Conservation (phyloP, 2,888 invertebrate genomes). For the Xylota segnis region DNA sequence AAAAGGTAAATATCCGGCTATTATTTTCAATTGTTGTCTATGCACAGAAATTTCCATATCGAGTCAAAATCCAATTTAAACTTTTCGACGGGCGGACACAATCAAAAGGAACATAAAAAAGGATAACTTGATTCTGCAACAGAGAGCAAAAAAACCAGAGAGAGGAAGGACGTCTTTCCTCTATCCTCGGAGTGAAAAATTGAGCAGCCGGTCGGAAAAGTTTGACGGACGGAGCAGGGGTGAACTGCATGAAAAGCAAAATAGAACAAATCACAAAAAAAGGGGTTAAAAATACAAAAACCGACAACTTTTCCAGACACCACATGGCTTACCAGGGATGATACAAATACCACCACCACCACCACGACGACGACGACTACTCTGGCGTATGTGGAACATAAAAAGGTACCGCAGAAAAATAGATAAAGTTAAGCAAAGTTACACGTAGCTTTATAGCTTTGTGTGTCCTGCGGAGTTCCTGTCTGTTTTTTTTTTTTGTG, state of each 20-base stretch:
- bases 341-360: slow-evolving; percentile 27
- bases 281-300: slow-evolving; percentile 67
- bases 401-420: slow-evolving; percentile 72
- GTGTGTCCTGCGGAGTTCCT: slow-evolving; percentile 45
- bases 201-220: slow-evolving; percentile 73
- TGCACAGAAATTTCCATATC: slow-evolving; percentile 77
- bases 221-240: not conserved
- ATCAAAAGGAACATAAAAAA: slow-evolving; percentile 54
- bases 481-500: slow-evolving; percentile 13
- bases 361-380: not conserved
- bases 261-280: slow-evolving; percentile 68
- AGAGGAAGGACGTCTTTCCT: slow-evolving; percentile 29
- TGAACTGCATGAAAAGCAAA: slow-evolving; percentile 10
- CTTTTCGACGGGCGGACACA: slow-evolving; percentile 76
- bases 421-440: slow-evolving; percentile 76
- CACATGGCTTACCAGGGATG: slow-evolving; percentile 62
- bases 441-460: slow-evolving; percentile 63
- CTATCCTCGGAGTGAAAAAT: slow-evolving; percentile 37
- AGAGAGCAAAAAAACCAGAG: slow-evolving; percentile 4
- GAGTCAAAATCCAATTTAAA: slow-evolving; percentile 77
- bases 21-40: slow-evolving; percentile 78
- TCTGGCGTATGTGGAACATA: slow-evolving; percentile 75
- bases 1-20: slow-evolving; percentile 77
- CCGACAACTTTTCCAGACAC: slow-evolving; percentile 74
- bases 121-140: slow-evolving; percentile 30